Evolutionary conservation across 2,113 vertebrate species (phyloP).

Genomic region (Petaurus breviceps): DNA sequence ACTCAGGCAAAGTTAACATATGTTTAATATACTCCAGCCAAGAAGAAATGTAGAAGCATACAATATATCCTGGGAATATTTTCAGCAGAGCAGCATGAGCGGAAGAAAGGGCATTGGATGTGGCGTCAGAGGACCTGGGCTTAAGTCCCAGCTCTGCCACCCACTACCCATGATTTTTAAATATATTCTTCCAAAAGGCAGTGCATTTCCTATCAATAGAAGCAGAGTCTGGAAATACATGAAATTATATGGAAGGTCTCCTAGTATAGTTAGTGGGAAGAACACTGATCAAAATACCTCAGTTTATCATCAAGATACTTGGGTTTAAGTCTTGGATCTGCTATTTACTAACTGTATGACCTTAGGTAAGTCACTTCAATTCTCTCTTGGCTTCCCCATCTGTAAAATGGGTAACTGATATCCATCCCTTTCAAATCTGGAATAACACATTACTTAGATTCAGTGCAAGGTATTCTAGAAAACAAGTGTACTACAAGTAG

Average conservation of each 20-base stretch:
- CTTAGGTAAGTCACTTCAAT: background rate
- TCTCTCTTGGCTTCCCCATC: background rate
- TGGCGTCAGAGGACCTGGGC: background rate
- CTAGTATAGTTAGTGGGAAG: background rate
- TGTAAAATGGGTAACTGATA: background rate
- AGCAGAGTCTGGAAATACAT: background rate
- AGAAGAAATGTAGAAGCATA: background rate
- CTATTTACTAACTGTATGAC: background rate
- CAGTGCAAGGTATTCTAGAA: background rate
- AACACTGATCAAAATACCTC: background rate
- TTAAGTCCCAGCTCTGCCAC: background rate
- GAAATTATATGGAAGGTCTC: background rate
- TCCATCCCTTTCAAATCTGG: background rate
- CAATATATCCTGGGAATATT: background rate
- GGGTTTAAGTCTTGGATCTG: background rate
- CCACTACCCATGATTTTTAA: background rate
- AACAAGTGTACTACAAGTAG: background rate
- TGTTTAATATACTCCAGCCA: background rate
- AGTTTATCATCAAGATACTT: background rate
- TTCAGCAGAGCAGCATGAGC: background rate
- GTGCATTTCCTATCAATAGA: background rate
- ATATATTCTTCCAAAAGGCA: background rate
- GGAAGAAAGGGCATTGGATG: background rate
- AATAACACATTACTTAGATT: background rate
- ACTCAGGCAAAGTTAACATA: background rate